Percentiles rank a stretch among this genome's conserved stretches.
These are phyloP conservation scores for Dryadula phaetusa DNA, from an alignment of 2,888 invertebrate genomes.

Conservation along the genomic window DNA sequence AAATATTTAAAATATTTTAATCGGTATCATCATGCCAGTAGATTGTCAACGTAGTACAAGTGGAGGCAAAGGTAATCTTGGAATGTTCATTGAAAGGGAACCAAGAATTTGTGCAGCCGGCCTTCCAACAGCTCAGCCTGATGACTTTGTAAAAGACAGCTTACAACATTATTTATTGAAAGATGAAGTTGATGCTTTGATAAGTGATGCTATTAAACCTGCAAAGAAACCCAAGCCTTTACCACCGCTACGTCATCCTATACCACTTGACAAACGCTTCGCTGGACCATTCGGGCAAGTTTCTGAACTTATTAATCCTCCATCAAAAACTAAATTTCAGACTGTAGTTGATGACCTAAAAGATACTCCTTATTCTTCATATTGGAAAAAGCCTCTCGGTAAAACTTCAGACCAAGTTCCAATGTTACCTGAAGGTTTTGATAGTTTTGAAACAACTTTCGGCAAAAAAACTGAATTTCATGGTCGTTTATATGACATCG, in stretches of 20 bases:
- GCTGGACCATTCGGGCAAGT: conserved; percentile 60
- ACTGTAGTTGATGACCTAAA: conserved; percentile 66
- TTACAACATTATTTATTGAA: conserved; percentile 68
- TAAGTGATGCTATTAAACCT: conserved; percentile 68
- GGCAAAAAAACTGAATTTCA: conserved; percentile 61
- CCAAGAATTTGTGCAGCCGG: conserved; percentile 72
- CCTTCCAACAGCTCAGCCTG: conserved; percentile 63
- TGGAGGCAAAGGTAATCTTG: conserved; percentile 73
- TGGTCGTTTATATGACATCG: conserved; percentile 67
- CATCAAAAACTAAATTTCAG: conserved; percentile 67
- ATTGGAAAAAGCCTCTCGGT: conserved; percentile 69
- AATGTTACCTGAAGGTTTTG: conserved; percentile 71
- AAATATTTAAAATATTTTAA: conserved; percentile 11
- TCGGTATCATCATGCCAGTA: conserved; percentile 53
- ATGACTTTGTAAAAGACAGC: conserved; percentile 56
- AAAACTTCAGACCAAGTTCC: conserved; percentile 62
- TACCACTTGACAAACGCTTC: conserved; percentile 59
- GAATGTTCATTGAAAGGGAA: conserved; percentile 69
- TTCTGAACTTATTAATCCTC: conserved; percentile 62
- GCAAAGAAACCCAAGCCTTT: conserved; percentile 56
- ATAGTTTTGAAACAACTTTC: conserved; percentile 61
- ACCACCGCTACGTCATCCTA: conserved; percentile 62
- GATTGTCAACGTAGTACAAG: conserved; percentile 63
- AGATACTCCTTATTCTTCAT: conserved; percentile 66
- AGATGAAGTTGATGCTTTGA: conserved; percentile 69